phyloP scores from a whole-genome alignment of 2,113 vertebrate genomes.

The Xyrauchen texanus region DNA sequence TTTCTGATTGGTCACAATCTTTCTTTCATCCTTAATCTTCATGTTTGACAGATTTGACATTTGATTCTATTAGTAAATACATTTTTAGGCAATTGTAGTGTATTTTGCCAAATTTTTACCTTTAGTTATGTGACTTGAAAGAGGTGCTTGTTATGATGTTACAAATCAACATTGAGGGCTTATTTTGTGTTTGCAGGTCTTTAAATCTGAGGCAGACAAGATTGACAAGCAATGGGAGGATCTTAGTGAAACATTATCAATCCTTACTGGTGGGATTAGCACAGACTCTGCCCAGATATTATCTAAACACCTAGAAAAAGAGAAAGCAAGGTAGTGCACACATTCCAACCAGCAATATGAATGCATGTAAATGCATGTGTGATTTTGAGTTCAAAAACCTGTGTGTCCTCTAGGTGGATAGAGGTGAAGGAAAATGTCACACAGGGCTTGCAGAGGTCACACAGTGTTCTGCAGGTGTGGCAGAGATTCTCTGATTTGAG shows the following conservation, averaged over 20 bases:
- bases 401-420: slow-evolving; percentile 77
- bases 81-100: too few relatives aligned
- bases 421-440: slow-evolving; percentile 66
- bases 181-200: slow-evolving; percentile 68
- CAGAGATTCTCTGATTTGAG: slow-evolving; percentile 58
- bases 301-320: slow-evolving; percentile 63
- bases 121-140: too few relatives aligned
- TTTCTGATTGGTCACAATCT: background rate
- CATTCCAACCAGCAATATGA: background rate
- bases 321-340: slow-evolving; percentile 69
- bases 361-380: background rate
- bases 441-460: slow-evolving; percentile 65
- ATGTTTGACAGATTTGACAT: too few relatives aligned
- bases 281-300: slow-evolving; percentile 71
- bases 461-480: slow-evolving; percentile 73
- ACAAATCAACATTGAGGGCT: background rate
- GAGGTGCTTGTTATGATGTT: too few relatives aligned
- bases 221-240: slow-evolving; percentile 72
- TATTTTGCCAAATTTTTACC: too few relatives aligned
- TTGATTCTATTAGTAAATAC: slow-evolving; percentile 1
- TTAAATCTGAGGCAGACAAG: slow-evolving; percentile 75
- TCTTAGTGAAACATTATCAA: slow-evolving; percentile 60
- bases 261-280: slow-evolving; percentile 70
- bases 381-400: slow-evolving; percentile 14
- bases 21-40: background rate